These are phyloP conservation scores for Phacellophora camtschatica DNA, from an alignment of 30 jellyfish, hydroid and myxozoan genomes.

Conservation along the genomic window DNA sequence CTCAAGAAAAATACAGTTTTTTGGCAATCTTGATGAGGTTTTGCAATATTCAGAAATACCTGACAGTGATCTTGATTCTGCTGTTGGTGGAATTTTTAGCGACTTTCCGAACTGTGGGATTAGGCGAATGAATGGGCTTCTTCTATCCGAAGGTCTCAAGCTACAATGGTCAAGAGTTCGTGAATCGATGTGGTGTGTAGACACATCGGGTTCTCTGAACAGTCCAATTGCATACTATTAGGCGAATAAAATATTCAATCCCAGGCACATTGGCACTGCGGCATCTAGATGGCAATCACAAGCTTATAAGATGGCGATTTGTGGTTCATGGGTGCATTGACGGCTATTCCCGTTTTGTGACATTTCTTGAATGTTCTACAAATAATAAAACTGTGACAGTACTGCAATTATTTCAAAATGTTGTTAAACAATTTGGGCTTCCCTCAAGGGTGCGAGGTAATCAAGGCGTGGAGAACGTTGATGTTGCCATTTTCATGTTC, in stretches of 20 bases:
- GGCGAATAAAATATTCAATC: too few species aligned
- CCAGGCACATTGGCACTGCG: too few species aligned
- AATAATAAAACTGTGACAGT: slow-evolving; percentile 6
- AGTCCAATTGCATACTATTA: slow-evolving; percentile 4
- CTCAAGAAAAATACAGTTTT: slow-evolving; percentile 8
- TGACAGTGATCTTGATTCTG: slow-evolving; percentile 17
- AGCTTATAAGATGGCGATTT: slow-evolving; percentile 22
- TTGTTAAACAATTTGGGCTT: background rate
- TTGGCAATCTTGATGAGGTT: background rate
- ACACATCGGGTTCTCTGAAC: slow-evolving; percentile 54
- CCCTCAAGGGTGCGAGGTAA: slow-evolving; percentile 35
- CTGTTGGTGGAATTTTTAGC: background rate
- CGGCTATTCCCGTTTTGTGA: background rate
- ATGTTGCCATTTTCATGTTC: slow-evolving; percentile 16
- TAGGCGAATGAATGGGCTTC: slow-evolving; percentile 49
- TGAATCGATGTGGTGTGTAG: slow-evolving; percentile 43
- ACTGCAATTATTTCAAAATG: background rate
- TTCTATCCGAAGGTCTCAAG: slow-evolving; percentile 10
- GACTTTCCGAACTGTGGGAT: slow-evolving; percentile 51
- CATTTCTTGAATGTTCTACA: slow-evolving; percentile 1
- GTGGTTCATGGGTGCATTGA: slow-evolving; percentile 46
- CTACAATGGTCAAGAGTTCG: slow-evolving; percentile 27
- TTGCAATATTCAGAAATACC: background rate
- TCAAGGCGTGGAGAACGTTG: slow-evolving; percentile 41
- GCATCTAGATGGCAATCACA: too few species aligned